These are phyloP conservation scores for Lordiphosa collinella DNA, from an alignment of 1,140 invertebrate genomes.

Conservation along the genomic window DNA sequence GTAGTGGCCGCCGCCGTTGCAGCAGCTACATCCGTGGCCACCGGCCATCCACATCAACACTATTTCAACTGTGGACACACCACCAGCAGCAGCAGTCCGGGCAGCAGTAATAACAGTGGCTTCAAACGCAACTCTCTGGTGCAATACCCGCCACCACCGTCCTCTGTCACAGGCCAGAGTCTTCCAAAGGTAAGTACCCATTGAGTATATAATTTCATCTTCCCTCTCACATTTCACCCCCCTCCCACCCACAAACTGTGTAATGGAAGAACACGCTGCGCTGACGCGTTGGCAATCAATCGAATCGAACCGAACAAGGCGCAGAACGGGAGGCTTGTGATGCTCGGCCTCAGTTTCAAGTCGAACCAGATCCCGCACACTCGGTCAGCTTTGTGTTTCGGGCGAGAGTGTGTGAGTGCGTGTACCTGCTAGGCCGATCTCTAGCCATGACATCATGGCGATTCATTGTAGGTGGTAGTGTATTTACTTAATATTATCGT, in stretches of 20 bases:
- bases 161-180: slow-evolving; percentile 31
- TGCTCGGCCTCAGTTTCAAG: slow-evolving; percentile 61
- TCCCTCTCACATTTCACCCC: background rate
- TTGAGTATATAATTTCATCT: slow-evolving; percentile 34
- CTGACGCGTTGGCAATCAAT: slow-evolving; percentile 12
- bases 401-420: background rate
- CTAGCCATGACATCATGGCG: too few relatives aligned
- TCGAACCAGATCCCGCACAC: slow-evolving; percentile 54
- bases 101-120: slow-evolving; percentile 40
- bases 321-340: background rate
- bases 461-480: too few relatives aligned
- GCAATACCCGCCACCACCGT: slow-evolving; percentile 39
- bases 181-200: slow-evolving; percentile 52
- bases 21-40: slow-evolving; percentile 60
- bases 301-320: background rate
- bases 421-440: background rate
- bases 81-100: slow-evolving; percentile 35
- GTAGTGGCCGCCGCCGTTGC: slow-evolving; percentile 64
- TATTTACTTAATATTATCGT: too few relatives aligned
- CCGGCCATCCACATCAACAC: slow-evolving; percentile 56
- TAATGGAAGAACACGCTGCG: slow-evolving; percentile 5
- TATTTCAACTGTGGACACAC: slow-evolving; percentile 7
- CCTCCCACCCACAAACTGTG: background rate
- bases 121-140: slow-evolving; percentile 59
- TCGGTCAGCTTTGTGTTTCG: background rate